Evolutionary conservation across 35 echinoderm and acorn worm species (phyloP), one percentile per base, ranked within the genome.

Genomic region (Heliocidaris tuberculata): DNA sequence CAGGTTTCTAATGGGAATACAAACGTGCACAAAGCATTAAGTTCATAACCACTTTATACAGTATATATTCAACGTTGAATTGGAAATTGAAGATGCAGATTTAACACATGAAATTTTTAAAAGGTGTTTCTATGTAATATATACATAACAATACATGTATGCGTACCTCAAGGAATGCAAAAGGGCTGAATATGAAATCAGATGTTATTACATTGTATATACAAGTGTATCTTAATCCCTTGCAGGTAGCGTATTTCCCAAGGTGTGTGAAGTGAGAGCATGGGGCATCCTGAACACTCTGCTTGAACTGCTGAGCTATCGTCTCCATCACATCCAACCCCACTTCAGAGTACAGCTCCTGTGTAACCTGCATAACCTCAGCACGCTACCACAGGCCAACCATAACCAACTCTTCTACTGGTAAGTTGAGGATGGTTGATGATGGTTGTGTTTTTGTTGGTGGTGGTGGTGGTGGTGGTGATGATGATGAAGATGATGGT

Each of bases 251-350:
- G 92, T 99, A 32, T 94, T 97, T 90, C 96, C 95, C 11, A 97
- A 70, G 50, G 97, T 99, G 4, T 95, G 94, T n/a, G 96, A 97
- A 54, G 90, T 85, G 60, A 91, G 95, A 50, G 96, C 98, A 0
- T 99, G 98, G 98, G 96, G 98, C 49, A 99, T 95, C 16, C 96
- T 99, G 15, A 97, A 99, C 93, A 97, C 98, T 4, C 48, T 99
- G 7, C 60, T 99, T 35, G 98, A 99, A 71, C 86, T 99, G 93
- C 95, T 99, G 50, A 99, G 95, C 92, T 99, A 96, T 86, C 93
- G 98, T n/a, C 92, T 99, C 5, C 98, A 99, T 92, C 98, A 99
- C 93, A 95, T 99, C 31, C 98, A 99, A 59, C 98, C 98, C 10
- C 98, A 99, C 93, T 99, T 96, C 97, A 95, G 97, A 48, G 96